A percentile compares a stretch with the other conserved stretches of the same genome.
Evolutionary conservation across 2,797 vertebrate genomes (phyloP).

Genomic region (Pyrocephalus nanus): DNA sequence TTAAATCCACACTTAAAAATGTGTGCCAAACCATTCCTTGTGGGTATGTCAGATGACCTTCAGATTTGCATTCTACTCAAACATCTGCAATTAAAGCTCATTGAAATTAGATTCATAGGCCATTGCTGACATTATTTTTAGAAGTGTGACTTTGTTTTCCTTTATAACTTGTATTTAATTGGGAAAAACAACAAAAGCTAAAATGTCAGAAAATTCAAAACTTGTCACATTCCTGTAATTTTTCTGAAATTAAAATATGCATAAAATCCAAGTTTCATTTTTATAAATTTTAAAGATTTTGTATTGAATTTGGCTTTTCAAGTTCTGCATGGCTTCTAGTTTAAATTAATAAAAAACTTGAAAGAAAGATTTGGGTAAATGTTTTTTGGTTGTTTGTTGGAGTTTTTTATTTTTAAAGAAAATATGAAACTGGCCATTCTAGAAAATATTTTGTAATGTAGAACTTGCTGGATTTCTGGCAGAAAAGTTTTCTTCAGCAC

Average conservation of each 20-base stretch:
- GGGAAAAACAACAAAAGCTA: not conserved
- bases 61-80: not conserved
- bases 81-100: not conserved
- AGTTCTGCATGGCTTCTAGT: not conserved
- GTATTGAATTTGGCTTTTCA: not conserved
- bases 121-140: not conserved
- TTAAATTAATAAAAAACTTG: not conserved
- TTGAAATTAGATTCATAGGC: not conserved
- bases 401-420: not conserved
- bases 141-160: not conserved
- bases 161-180: not conserved
- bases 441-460: not conserved
- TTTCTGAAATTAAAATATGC: not conserved
- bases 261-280: not conserved
- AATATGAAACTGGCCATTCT: not conserved
- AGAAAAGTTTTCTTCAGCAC: not conserved
- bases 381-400: not conserved
- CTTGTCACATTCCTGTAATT: not conserved
- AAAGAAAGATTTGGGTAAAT: not conserved
- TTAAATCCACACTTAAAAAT: not conserved
- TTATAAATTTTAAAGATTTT: not conserved
- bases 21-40: not conserved
- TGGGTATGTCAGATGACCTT: not conserved
- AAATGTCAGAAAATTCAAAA: not conserved
- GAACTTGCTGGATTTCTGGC: not conserved